Conservation (phyloP, 2,113 vertebrate species). For the Callipepla californica region DNA sequence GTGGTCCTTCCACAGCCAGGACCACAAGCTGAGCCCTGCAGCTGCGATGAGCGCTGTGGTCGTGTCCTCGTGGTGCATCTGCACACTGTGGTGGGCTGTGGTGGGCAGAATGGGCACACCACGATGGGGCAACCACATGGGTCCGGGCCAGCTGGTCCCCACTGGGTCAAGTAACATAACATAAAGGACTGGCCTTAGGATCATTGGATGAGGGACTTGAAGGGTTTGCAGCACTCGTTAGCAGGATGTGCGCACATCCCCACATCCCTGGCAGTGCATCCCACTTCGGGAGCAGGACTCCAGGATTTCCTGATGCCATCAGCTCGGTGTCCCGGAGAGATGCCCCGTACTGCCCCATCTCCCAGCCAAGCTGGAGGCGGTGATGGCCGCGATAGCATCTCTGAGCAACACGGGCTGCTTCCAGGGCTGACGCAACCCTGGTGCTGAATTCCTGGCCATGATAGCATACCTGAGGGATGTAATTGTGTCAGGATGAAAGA, state of each 20-base stretch:
- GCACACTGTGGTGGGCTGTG: neutral
- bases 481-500: neutral
- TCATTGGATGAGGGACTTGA: neutral
- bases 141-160: neutral
- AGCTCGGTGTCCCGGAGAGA: rapidly evolving
- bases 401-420: neutral
- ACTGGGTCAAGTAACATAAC: neutral
- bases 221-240: neutral
- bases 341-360: neutral
- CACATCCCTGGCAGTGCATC: neutral
- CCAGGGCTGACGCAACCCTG: neutral
- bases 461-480: neutral
- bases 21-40: neutral
- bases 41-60: neutral
- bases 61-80: neutral
- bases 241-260: neutral
- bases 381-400: neutral
- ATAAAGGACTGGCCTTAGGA: rapidly evolving
- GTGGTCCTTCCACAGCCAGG: neutral
- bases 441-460: neutral
- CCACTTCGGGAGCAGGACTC: neutral
- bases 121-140: neutral
- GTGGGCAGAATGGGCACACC: neutral
- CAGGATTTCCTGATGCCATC: neutral
- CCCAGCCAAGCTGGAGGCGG: neutral